A percentile compares a stretch with the other conserved stretches of the same genome.
Evolutionary conservation across 2,113 vertebrate genomes (phyloP).

Genomic region (Xiphophorus couchianus): DNA sequence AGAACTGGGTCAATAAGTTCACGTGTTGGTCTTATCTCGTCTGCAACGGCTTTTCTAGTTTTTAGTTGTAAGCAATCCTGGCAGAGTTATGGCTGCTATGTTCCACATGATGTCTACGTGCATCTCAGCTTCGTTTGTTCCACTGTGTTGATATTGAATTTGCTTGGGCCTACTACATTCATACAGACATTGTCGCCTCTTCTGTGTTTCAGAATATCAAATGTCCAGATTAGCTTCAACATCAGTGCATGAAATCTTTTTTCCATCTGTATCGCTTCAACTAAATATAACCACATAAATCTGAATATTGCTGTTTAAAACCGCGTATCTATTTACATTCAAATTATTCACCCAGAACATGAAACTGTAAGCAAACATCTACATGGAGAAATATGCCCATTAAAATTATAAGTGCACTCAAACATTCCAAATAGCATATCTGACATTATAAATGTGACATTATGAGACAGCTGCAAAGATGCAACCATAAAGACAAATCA

Average conservation of each 20-base stretch:
- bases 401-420: slow-evolving; percentile 48
- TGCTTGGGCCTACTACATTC: no score
- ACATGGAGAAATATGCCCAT: slow-evolving; percentile 45
- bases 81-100: no score
- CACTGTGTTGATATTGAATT: no score
- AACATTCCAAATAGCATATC: slow-evolving; percentile 47
- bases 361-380: slow-evolving; percentile 55
- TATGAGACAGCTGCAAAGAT: slow-evolving; percentile 63
- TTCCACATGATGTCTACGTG: no score
- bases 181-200: no score
- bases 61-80: no score
- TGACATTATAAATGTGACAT: slow-evolving; percentile 52
- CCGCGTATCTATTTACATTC: slow-evolving; percentile 11
- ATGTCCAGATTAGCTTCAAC: not conserved
- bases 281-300: slow-evolving; percentile 11
- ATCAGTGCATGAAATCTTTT: not conserved
- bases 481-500: slow-evolving; percentile 62
- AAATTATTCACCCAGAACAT: slow-evolving; percentile 28
- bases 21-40: no score
- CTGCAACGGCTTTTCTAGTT: no score
- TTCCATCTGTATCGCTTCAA: slow-evolving; percentile 9
- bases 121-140: no score
- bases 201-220: no score
- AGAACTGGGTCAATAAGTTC: no score
- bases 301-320: slow-evolving; percentile 24